phyloP scores from a whole-genome alignment of 2,888 invertebrate genomes.

The Heteromurus nitidus region DNA sequence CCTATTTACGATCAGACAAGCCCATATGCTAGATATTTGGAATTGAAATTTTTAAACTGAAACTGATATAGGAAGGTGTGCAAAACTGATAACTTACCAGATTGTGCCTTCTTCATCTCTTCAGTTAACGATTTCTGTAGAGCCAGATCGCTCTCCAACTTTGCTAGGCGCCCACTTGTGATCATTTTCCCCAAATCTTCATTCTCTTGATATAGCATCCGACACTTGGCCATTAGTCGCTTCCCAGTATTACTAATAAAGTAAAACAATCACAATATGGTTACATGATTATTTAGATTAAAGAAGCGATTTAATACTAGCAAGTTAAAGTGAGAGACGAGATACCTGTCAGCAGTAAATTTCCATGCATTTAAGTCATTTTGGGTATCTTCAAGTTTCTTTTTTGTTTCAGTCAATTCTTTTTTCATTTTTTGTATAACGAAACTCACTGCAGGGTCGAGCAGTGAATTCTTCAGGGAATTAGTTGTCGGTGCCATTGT shows the following conservation, averaged over 20 bases:
- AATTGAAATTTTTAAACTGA: no score
- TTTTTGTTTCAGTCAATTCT: slow-evolving; percentile 91
- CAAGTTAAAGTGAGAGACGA: no score
- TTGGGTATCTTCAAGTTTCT: slow-evolving; percentile 95
- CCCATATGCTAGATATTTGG: no score
- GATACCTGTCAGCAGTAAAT: slow-evolving; percentile 96
- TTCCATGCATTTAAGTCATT: slow-evolving; percentile 99
- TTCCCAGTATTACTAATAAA: slow-evolving; percentile 91
- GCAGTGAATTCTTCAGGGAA: slow-evolving; percentile 86
- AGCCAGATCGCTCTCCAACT: slow-evolving; percentile 95
- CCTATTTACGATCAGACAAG: no score
- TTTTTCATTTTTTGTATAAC: slow-evolving; percentile 92
- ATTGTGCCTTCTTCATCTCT: slow-evolving; percentile 97
- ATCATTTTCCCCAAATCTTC: slow-evolving; percentile 97
- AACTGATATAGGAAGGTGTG: no score
- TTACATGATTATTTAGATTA: no score
- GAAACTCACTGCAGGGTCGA: slow-evolving; percentile 95
- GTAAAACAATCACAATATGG: slow-evolving; percentile 66
- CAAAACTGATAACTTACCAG: no score
- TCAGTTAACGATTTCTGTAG: slow-evolving; percentile 96
- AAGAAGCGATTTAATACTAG: no score
- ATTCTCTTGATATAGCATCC: slow-evolving; percentile 95
- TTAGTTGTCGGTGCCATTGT: slow-evolving; percentile 87
- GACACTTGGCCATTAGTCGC: slow-evolving; percentile 97
- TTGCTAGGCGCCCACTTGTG: slow-evolving; percentile 94